phyloP scores from a whole-genome alignment of 2,888 invertebrate species.

The Drosophila fungiperda region DNA sequence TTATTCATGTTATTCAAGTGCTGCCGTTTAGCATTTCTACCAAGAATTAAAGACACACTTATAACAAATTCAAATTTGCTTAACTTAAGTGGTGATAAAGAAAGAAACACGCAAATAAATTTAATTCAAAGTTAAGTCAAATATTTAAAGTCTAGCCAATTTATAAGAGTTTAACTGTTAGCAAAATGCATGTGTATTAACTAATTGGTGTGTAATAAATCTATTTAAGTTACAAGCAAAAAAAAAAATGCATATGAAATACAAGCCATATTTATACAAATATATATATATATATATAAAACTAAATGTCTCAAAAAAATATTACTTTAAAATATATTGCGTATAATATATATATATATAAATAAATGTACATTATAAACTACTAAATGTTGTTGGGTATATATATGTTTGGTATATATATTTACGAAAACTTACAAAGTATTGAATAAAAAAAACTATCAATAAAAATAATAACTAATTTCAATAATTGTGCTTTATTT shows the following conservation, averaged over 20 bases:
- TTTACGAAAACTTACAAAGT: conserved; percentile 47
- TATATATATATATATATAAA: not conserved
- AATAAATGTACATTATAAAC: conserved; percentile 18
- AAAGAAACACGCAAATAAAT: conserved; percentile 44
- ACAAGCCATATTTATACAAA: conserved; percentile 27
- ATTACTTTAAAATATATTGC: not conserved
- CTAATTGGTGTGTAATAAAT: conserved; percentile 53
- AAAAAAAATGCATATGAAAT: conserved; percentile 26
- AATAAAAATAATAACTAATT: conserved; percentile 43
- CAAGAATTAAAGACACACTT: not conserved
- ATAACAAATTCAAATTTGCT: not conserved
- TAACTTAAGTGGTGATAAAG: conserved; percentile 43
- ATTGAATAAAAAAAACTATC: conserved; percentile 36
- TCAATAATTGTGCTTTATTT: conserved; percentile 12
- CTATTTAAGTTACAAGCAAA: conserved; percentile 39
- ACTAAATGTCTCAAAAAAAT: conserved; percentile 32
- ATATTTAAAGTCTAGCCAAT: conserved; percentile 67
- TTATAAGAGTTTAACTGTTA: conserved; percentile 58
- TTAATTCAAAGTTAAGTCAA: conserved; percentile 20
- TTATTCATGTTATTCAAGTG: conserved; percentile 17
- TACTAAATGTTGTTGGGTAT: conserved; percentile 63
- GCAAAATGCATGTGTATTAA: conserved; percentile 58
- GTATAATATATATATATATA: conserved; percentile 15
- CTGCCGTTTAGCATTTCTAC: conserved; percentile 53
- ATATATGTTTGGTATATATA: conserved; percentile 26